Evolutionary conservation across 2,113 vertebrate species (phyloP).

Genomic region (Misgurnus mizolepis): DNA sequence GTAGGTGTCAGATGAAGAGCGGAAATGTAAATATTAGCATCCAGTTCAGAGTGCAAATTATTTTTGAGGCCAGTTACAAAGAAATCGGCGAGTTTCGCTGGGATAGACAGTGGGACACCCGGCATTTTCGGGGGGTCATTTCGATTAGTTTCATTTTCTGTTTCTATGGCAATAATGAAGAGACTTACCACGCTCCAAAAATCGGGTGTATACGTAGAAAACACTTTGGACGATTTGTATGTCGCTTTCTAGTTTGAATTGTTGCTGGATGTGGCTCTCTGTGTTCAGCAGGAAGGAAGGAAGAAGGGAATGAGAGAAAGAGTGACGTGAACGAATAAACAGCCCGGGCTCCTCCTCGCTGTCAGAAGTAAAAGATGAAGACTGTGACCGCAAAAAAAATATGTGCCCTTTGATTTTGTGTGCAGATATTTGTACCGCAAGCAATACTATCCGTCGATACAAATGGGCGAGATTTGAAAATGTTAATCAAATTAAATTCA

Average conservation of each 20-base stretch:
- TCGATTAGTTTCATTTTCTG: conserved; percentile 49
- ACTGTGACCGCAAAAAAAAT: conserved; percentile 10
- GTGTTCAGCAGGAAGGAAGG: conserved; percentile 71
- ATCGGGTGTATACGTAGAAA: conserved; percentile 78
- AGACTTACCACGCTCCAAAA: conserved; percentile 80
- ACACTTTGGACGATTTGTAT: conserved; percentile 66
- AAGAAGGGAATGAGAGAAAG: conserved; percentile 61
- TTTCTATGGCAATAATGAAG: conserved; percentile 38
- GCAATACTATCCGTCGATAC: not conserved
- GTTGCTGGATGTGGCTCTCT: conserved; percentile 65
- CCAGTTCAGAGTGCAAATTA: conserved; percentile 37
- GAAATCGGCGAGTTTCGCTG: conserved; percentile 70
- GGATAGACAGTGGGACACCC: conserved; percentile 65
- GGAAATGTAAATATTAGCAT: conserved; percentile 53
- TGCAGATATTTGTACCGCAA: not conserved
- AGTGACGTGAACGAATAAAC: conserved; percentile 80
- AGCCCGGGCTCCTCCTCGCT: conserved; percentile 60
- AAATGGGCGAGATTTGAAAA: not conserved
- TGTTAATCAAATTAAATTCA: not conserved
- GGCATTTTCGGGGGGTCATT: conserved; percentile 61
- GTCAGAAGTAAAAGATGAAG: conserved; percentile 41
- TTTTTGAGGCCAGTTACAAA: conserved; percentile 56
- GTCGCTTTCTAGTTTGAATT: conserved; percentile 62
- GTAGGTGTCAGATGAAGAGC: conserved; percentile 41
- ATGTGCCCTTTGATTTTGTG: not conserved